A percentile compares a stretch with the other conserved stretches of the same genome.
phyloP scores from a whole-genome alignment of 2,888 invertebrate species.

The Auanema sp. region DNA sequence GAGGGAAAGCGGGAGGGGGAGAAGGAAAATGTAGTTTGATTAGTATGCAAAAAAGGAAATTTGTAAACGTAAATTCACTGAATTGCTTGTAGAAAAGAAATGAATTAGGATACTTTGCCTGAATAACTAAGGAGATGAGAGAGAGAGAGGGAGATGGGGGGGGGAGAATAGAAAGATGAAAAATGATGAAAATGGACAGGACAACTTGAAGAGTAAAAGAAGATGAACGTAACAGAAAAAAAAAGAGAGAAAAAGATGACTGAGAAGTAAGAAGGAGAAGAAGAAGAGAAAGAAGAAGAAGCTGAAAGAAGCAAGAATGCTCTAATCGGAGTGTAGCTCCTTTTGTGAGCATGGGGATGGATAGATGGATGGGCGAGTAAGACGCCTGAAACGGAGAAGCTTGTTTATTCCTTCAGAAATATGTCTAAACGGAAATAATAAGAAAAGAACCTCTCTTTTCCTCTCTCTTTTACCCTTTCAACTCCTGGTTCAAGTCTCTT shows the following conservation, averaged over 20 bases:
- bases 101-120: no score
- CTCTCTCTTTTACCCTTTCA: constrained; percentile 1
- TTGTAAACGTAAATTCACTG: background rate
- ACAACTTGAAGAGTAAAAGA: constrained; percentile 6
- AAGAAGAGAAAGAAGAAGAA: background rate
- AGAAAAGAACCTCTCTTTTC: no score
- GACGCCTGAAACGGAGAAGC: no score
- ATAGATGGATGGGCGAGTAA: no score
- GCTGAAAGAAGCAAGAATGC: constrained; percentile 5
- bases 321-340: constrained; percentile 1
- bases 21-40: background rate
- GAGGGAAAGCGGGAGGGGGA: background rate
- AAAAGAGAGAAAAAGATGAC: background rate
- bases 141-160: background rate
- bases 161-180: constrained; percentile 9
- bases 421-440: no score
- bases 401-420: no score
- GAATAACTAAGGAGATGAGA: background rate
- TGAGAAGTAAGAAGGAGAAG: background rate
- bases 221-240: background rate
- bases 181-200: background rate
- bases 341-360: background rate
- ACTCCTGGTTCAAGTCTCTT: no score
- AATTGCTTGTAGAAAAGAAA: no score
- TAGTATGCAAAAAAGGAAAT: constrained; percentile 1